Conservation (phyloP, 2,797 vertebrate species). For the Odontamblyopus lacepedii region DNA sequence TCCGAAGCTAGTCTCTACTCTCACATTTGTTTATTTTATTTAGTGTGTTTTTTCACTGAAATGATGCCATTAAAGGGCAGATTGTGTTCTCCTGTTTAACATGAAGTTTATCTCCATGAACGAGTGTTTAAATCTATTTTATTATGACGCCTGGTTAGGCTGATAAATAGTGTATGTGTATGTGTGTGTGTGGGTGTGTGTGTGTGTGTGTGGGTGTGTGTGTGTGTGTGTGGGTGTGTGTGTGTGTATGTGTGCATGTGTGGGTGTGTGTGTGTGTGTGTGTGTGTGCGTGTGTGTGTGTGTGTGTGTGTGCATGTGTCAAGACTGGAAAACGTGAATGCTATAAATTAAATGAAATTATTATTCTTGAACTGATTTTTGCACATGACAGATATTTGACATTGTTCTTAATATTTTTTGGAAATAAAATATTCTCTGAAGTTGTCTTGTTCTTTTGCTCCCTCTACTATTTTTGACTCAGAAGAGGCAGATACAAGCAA, state of each 20-base stretch:
- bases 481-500: neutral
- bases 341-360: conserved; percentile 8
- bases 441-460: neutral
- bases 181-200: neutral
- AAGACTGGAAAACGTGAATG: neutral
- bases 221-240: neutral
- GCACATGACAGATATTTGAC: conserved; percentile 19
- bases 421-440: conserved; percentile 32
- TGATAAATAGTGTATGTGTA: conserved; percentile 17
- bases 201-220: conserved; percentile 3
- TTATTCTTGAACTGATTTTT: conserved; percentile 18
- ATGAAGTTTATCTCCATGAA: neutral
- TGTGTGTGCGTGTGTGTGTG: neutral
- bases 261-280: neutral
- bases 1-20: neutral
- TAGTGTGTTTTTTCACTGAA: neutral
- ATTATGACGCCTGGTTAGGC: conserved; percentile 41
- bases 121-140: neutral
- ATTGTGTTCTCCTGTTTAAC: conserved; percentile 1
- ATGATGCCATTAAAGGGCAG: conserved; percentile 8
- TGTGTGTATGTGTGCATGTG: too few species aligned
- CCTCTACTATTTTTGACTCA: neutral
- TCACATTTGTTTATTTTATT: neutral
- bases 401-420: conserved; percentile 5
- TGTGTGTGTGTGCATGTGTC: too few species aligned